phyloP scores from a whole-genome alignment of 2,113 vertebrate species.

The Podarcis raffonei region DNA sequence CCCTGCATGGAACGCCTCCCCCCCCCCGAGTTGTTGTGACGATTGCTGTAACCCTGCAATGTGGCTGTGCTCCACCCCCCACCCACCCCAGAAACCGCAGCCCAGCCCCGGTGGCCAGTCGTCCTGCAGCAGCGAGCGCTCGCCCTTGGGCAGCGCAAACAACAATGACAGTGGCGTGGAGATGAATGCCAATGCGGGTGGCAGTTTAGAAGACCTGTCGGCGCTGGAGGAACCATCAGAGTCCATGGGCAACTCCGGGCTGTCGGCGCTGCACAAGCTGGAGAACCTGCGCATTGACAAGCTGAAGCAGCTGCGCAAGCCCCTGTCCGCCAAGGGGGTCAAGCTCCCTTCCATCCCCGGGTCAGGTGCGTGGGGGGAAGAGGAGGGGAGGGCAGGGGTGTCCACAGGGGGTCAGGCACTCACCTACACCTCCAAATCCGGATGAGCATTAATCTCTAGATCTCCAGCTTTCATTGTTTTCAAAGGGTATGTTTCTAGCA shows the following conservation, averaged over 20 bases:
- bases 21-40: background rate
- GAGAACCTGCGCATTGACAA: constrained; percentile 96
- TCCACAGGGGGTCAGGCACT: too few relatives aligned
- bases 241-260: constrained; percentile 78
- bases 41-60: background rate
- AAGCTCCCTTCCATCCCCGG: constrained; percentile 85
- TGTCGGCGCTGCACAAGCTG: constrained; percentile 89
- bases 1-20: too few relatives aligned
- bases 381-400: too few relatives aligned
- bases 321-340: constrained; percentile 75
- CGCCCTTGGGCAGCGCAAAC: constrained; percentile 92
- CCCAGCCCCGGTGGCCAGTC: constrained; percentile 94
- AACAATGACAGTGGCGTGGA: constrained; percentile 98
- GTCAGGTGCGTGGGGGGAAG: constrained; percentile 72
- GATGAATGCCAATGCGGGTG: constrained; percentile 91
- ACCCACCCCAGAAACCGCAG: constrained; percentile 85
- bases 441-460: too few relatives aligned
- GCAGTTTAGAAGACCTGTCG: constrained; percentile 94
- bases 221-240: constrained; percentile 85
- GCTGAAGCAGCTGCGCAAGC: constrained; percentile 87
- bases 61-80: background rate
- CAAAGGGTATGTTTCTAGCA: too few relatives aligned
- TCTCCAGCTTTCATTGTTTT: too few relatives aligned
- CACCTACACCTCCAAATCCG: too few relatives aligned
- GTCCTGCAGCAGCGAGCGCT: constrained; percentile 95